Conservation (phyloP, 92 coral and sea anemone species). For the Parazoanthus atlanticus region DNA sequence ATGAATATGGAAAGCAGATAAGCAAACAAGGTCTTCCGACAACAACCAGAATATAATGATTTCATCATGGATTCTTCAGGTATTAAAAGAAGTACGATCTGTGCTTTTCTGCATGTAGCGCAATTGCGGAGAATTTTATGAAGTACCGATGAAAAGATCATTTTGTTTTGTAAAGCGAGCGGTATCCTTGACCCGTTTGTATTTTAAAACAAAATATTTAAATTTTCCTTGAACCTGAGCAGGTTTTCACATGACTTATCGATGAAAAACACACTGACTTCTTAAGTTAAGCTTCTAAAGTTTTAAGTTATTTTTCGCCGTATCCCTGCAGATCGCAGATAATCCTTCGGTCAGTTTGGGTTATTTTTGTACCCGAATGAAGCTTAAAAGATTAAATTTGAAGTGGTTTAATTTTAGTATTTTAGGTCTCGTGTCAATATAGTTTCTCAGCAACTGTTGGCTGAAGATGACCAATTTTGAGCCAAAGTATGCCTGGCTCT, state of each 20-base stretch:
- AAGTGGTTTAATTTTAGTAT: constrained; percentile 38
- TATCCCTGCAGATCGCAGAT: background rate
- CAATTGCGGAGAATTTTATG: background rate
- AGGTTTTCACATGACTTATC: background rate
- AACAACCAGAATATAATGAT: background rate
- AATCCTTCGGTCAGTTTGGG: constrained; percentile 2
- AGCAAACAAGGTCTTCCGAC: constrained; percentile 28
- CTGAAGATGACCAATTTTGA: background rate
- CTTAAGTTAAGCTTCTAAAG: constrained; percentile 9
- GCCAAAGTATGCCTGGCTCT: constrained; percentile 11
- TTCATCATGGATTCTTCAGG: background rate
- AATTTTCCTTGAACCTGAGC: constrained; percentile 6
- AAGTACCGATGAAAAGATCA: background rate
- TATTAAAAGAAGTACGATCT: background rate
- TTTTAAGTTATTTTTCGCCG: background rate
- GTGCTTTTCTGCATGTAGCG: background rate
- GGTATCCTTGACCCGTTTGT: background rate
- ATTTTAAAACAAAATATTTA: constrained; percentile 11
- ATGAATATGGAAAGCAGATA: constrained; percentile 21
- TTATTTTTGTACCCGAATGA: background rate
- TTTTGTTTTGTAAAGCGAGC: background rate
- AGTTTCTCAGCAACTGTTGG: background rate
- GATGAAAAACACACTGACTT: background rate
- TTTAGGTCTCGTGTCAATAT: background rate
- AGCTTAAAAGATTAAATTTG: constrained; percentile 26